Conservation (phyloP, 2,888 invertebrate genomes). For the Dermolepida albohirtum region DNA sequence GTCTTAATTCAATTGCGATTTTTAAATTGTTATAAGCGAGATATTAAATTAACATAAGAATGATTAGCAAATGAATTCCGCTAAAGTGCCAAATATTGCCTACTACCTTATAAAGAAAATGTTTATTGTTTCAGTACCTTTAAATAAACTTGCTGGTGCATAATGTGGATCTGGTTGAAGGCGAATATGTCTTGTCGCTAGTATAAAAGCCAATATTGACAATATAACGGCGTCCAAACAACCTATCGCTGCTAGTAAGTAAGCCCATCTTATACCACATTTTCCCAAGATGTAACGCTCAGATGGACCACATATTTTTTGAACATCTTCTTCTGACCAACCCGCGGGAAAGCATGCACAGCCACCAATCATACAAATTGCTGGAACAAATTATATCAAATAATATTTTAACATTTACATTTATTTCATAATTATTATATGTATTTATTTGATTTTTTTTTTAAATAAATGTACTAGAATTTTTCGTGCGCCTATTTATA, state of each 20-base stretch:
- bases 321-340: conserved; percentile 87
- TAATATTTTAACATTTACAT: conserved; percentile 7
- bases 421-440: too few species aligned
- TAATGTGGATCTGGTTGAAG: conserved; percentile 84
- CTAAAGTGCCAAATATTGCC: too few species aligned
- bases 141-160: conserved; percentile 70
- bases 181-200: conserved; percentile 89
- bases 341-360: conserved; percentile 92
- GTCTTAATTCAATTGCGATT: too few species aligned
- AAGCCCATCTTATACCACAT: conserved; percentile 94
- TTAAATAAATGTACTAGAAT: too few species aligned
- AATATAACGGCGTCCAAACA: conserved; percentile 87
- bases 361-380: conserved; percentile 86
- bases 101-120: too few species aligned
- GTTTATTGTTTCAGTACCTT: conserved; percentile 54
- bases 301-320: conserved; percentile 87
- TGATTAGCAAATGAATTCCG: too few species aligned
- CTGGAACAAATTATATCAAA: conserved; percentile 68
- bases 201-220: conserved; percentile 90
- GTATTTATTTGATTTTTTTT: too few species aligned
- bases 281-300: conserved; percentile 83
- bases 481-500: too few species aligned
- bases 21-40: too few species aligned
- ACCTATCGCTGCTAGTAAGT: conserved; percentile 90
- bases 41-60: too few species aligned